phyloP scores from a whole-genome alignment of 2,888 invertebrate species.

The Xestoiulus laeticollis region DNA sequence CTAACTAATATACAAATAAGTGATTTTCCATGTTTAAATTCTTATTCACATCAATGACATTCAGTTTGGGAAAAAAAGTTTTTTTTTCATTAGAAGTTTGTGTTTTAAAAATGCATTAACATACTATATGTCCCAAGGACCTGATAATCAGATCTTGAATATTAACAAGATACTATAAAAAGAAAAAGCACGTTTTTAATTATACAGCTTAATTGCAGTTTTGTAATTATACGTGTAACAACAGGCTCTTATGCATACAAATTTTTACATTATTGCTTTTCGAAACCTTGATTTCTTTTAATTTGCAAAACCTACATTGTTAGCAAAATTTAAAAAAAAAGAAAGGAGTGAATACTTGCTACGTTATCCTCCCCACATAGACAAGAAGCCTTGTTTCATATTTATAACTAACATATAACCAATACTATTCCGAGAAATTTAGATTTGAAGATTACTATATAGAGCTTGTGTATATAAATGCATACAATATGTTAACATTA shows the following conservation, averaged over 20 bases:
- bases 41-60: background rate
- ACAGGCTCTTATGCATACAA: background rate
- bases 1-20: too few species aligned
- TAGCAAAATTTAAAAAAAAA: background rate
- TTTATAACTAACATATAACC: too few species aligned
- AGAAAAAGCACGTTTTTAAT: conserved; percentile 36
- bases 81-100: background rate
- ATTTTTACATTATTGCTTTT: background rate
- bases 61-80: background rate
- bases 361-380: too few species aligned
- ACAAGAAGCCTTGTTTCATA: too few species aligned
- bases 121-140: conserved; percentile 6
- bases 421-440: too few species aligned
- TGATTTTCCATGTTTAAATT: too few species aligned
- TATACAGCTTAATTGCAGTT: conserved; percentile 34
- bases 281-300: background rate
- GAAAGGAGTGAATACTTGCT: background rate
- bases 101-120: background rate
- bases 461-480: too few species aligned
- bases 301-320: background rate
- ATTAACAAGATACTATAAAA: conserved; percentile 16
- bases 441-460: too few species aligned
- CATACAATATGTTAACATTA: background rate
- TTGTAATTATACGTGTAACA: conserved; percentile 19
- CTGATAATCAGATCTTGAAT: background rate